Conservation (phyloP, 2,888 invertebrate species). For the Coleophora deauratella region DNA sequence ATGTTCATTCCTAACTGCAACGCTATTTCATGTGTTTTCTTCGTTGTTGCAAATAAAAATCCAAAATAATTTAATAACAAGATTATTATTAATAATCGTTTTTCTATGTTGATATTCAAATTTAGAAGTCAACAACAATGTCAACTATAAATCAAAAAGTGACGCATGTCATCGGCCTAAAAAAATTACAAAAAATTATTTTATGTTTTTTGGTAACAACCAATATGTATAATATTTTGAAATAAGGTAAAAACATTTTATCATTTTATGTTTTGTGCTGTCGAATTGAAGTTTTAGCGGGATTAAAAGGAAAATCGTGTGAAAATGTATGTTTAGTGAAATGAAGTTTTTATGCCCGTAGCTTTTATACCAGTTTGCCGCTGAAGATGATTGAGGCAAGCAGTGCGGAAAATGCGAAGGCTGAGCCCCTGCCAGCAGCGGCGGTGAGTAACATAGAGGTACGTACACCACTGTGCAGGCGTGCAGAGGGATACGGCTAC, state of each 20-base stretch:
- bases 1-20: too few species aligned
- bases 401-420: constrained; percentile 45
- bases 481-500: constrained; percentile 28
- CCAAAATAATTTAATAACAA: too few species aligned
- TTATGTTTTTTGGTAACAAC: constrained; percentile 45
- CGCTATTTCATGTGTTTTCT: too few species aligned
- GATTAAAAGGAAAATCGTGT: neutral
- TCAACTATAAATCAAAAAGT: constrained; percentile 40
- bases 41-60: too few species aligned
- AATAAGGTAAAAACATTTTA: constrained; percentile 41
- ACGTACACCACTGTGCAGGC: constrained; percentile 16
- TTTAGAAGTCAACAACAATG: constrained; percentile 41
- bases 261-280: constrained; percentile 3
- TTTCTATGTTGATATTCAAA: constrained; percentile 28
- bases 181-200: constrained; percentile 54
- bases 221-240: constrained; percentile 50
- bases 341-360: constrained; percentile 2
- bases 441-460: too few species aligned
- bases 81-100: too few species aligned
- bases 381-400: constrained; percentile 55
- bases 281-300: neutral
- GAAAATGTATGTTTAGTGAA: neutral
- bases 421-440: constrained; percentile 18
- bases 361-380: constrained; percentile 22
- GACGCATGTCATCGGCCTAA: constrained; percentile 54